Evolutionary conservation across 2,797 vertebrate species (phyloP).

Genomic region (Pseudochirops corinnae): DNA sequence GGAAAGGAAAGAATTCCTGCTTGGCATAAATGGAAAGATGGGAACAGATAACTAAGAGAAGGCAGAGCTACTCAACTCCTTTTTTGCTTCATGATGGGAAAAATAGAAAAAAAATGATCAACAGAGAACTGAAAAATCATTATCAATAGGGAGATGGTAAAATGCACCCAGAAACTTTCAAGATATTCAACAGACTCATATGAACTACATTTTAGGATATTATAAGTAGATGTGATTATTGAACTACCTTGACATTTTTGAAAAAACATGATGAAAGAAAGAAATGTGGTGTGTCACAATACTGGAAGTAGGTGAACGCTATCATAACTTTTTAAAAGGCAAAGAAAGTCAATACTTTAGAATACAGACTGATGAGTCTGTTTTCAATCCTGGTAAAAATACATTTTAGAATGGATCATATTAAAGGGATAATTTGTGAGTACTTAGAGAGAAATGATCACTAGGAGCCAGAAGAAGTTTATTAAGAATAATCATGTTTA

Average conservation of each 20-base stretch:
- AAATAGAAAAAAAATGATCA: neutral
- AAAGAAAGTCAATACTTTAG: neutral
- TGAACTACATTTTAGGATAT: neutral
- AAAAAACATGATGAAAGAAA: neutral
- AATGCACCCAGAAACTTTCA: neutral
- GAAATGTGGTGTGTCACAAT: neutral
- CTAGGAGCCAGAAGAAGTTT: no score
- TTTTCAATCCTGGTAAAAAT: neutral
- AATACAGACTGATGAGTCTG: neutral
- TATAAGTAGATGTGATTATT: neutral
- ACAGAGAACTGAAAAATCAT: neutral
- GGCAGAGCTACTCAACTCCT: neutral
- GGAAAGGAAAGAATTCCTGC: neutral
- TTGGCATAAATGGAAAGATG: neutral
- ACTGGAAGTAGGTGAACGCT: neutral
- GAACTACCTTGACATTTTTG: neutral
- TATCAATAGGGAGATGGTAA: neutral
- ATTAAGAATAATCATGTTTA: no score
- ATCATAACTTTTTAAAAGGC: neutral
- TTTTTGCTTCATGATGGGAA: neutral
- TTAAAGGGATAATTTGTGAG: neutral
- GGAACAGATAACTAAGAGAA: neutral
- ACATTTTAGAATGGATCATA: neutral
- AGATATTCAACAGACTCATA: neutral
- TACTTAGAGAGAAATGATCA: no score